These are phyloP conservation scores for Triplophysa dalaica DNA, from an alignment of 2,113 vertebrate genomes.

Conservation along the genomic window DNA sequence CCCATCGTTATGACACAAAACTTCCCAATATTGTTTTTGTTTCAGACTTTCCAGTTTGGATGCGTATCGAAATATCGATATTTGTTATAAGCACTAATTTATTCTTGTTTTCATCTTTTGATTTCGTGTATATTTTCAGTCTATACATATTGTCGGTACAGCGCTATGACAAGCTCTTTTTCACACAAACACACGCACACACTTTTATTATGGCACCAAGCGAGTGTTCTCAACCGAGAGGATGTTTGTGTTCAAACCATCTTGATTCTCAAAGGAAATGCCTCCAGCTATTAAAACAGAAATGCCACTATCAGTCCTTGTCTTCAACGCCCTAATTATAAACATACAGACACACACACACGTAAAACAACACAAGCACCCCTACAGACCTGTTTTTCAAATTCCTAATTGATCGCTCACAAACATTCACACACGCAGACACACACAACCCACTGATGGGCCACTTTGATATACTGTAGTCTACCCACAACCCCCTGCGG, in stretches of 20 bases:
- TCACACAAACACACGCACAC: neutral
- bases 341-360: conserved; percentile 36
- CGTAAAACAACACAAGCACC: conserved; percentile 4
- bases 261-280: conserved; percentile 37
- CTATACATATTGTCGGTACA: too few species aligned
- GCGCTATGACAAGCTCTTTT: too few species aligned
- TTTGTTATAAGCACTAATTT: too few species aligned
- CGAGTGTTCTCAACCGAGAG: conserved; percentile 15
- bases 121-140: too few species aligned
- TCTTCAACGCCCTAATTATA: conserved; percentile 26
- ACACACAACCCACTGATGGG: conserved; percentile 16
- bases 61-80: too few species aligned
- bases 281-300: conserved; percentile 35
- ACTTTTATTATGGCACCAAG: conserved; percentile 28
- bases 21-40: too few species aligned
- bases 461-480: conserved; percentile 29
- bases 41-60: too few species aligned
- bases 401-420: conserved; percentile 11
- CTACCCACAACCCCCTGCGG: neutral
- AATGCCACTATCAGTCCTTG: conserved; percentile 32
- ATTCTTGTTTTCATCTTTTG: too few species aligned
- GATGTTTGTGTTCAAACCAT: conserved; percentile 37
- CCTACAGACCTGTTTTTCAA: conserved; percentile 12
- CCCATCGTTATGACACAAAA: too few species aligned
- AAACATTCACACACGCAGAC: conserved; percentile 22